These are phyloP conservation scores for Odontocerum albicorne DNA, from an alignment of 2,888 invertebrate species.

Conservation along the genomic window DNA sequence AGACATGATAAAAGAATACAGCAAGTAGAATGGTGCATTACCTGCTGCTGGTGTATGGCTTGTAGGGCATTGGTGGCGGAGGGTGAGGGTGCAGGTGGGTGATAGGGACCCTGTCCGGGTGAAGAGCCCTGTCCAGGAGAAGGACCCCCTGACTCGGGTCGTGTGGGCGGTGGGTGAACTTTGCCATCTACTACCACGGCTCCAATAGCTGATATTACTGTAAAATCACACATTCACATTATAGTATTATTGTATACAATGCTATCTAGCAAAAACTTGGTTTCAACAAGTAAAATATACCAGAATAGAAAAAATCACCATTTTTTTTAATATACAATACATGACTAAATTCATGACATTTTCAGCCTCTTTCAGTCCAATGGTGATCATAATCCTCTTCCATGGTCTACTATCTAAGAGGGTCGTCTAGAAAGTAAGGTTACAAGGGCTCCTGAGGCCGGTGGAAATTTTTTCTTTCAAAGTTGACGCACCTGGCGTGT, in stretches of 20 bases:
- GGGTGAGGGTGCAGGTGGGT: slow-evolving; percentile 41
- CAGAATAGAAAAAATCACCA: background rate
- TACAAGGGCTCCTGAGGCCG: too few relatives aligned
- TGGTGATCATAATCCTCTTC: too few relatives aligned
- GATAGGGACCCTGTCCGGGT: slow-evolving; percentile 47
- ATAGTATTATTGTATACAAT: background rate
- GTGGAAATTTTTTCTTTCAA: too few relatives aligned
- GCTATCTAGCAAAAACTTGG: background rate
- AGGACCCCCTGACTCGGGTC: slow-evolving; percentile 42
- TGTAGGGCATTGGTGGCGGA: slow-evolving; percentile 42
- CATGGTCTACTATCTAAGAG: too few relatives aligned
- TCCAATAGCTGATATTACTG: slow-evolving; percentile 76
- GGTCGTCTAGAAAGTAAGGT: too few relatives aligned
- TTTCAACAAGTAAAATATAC: too few relatives aligned
- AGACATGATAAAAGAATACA: background rate
- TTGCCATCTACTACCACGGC: slow-evolving; percentile 83
- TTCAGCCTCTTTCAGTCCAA: too few relatives aligned
- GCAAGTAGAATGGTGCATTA: background rate
- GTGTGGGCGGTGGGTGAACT: slow-evolving; percentile 61
- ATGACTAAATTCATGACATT: too few relatives aligned
- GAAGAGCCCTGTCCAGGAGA: slow-evolving; percentile 42
- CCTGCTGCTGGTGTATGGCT: slow-evolving; percentile 35
- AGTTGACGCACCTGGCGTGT: too few relatives aligned
- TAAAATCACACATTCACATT: slow-evolving; percentile 27
- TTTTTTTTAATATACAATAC: too few relatives aligned